phyloP scores from a whole-genome alignment of 2,888 invertebrate species.

The Amphimallon solstitiale region DNA sequence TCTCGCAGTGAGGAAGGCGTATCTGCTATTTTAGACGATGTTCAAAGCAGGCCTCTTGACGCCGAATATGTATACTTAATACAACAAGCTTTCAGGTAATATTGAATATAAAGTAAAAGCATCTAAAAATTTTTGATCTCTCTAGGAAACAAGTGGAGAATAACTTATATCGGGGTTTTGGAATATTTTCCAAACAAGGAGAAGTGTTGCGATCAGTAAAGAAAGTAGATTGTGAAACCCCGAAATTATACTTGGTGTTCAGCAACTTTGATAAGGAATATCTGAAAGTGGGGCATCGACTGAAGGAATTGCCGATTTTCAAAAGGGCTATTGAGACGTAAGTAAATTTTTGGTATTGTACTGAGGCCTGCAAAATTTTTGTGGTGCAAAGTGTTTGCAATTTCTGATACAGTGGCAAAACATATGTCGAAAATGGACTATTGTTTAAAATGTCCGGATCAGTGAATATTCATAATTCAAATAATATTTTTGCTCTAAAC shows the following conservation, averaged over 20 bases:
- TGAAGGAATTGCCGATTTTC: conserved; percentile 30
- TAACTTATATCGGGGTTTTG: conserved; percentile 4
- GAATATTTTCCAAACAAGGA: background rate
- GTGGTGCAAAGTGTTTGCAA: no score
- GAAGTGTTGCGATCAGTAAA: background rate
- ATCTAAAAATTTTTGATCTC: no score
- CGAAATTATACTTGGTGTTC: conserved; percentile 19
- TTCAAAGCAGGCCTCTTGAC: conserved; percentile 64
- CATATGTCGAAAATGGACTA: no score
- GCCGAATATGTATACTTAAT: conserved; percentile 52
- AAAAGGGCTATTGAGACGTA: conserved; percentile 22
- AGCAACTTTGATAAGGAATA: conserved; percentile 15
- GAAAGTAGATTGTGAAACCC: background rate
- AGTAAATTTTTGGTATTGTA: no score
- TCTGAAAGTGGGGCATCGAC: background rate
- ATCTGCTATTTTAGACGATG: conserved; percentile 69
- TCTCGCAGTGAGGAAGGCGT: conserved; percentile 83
- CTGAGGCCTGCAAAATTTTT: no score
- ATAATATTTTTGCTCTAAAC: no score
- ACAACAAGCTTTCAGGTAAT: conserved; percentile 44
- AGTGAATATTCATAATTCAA: no score
- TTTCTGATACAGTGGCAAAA: no score
- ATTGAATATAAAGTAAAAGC: background rate
- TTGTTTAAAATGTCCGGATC: no score
- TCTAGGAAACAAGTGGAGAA: background rate